A percentile compares a stretch with the other conserved stretches of the same genome.
Evolutionary conservation across 1,140 invertebrate genomes (phyloP).

Genomic region (Protaetia brevitarsis): DNA sequence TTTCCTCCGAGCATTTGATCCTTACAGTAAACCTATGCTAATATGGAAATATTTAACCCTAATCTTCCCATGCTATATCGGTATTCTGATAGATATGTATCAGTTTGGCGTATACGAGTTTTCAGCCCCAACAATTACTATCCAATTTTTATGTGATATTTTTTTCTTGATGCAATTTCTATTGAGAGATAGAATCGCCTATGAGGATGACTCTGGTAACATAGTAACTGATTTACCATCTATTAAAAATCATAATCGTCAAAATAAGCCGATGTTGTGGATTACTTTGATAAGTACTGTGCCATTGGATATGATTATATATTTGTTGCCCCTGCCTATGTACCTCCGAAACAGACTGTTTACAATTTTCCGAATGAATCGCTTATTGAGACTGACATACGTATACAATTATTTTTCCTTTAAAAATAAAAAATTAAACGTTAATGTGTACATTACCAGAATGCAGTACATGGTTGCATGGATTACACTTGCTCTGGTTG

Average conservation of each 20-base stretch:
- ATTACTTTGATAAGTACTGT: slow-evolving; percentile 1
- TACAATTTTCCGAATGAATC: background rate
- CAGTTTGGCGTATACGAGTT: background rate
- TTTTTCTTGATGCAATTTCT: background rate
- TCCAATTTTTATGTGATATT: slow-evolving; percentile 7
- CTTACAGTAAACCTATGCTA: background rate
- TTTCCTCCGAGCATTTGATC: slow-evolving; percentile 1
- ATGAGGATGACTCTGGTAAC: slow-evolving; percentile 18
- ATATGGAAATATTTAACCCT: background rate
- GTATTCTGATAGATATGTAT: slow-evolving; percentile 14
- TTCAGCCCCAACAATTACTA: background rate
- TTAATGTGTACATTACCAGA: background rate
- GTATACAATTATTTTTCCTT: background rate
- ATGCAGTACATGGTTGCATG: background rate
- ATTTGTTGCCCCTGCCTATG: background rate
- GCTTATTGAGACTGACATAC: background rate
- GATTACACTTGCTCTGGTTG: background rate
- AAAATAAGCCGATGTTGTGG: background rate
- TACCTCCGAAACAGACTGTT: background rate
- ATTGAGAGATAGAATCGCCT: slow-evolving; percentile 3
- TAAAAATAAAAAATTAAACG: slow-evolving; percentile 10
- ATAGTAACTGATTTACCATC: background rate
- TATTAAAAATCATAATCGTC: slow-evolving; percentile 4
- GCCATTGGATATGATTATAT: slow-evolving; percentile 8
- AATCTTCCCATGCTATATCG: background rate